phyloP scores from a whole-genome alignment of 2,888 invertebrate genomes.

The Trileptium ribeirensis region DNA sequence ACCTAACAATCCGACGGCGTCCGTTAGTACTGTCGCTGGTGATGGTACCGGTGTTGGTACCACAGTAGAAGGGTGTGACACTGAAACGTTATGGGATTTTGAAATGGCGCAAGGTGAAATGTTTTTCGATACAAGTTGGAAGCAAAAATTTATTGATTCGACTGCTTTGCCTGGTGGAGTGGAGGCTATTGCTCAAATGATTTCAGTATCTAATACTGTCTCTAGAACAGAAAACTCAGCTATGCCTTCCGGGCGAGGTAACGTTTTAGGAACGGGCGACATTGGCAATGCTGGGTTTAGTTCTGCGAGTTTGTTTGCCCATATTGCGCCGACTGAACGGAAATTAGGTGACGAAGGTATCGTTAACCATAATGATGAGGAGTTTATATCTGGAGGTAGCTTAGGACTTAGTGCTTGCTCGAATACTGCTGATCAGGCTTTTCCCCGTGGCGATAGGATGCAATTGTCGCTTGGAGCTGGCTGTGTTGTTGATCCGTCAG shows the following conservation, averaged over 20 bases:
- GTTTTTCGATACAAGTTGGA: not conserved
- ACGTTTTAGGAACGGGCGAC: not conserved
- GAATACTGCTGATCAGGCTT: not conserved
- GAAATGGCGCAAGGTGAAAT: not conserved
- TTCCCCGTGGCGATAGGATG: too few species aligned
- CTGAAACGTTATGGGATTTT: not conserved
- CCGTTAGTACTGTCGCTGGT: not conserved
- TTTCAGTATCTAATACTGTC: too few species aligned
- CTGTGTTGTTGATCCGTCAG: constrained; percentile 11
- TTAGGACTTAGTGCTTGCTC: too few species aligned
- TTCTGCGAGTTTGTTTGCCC: not conserved
- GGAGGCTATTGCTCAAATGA: too few species aligned
- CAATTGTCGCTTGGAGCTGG: constrained; percentile 16
- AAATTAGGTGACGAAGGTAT: too few species aligned
- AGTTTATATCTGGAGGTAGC: constrained; percentile 37
- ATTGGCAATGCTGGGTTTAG: not conserved
- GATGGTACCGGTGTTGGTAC: not conserved
- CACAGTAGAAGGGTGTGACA: not conserved
- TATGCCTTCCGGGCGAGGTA: not conserved
- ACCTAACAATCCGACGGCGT: too few species aligned
- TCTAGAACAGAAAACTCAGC: too few species aligned
- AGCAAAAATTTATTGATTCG: not conserved
- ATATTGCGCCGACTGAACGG: too few species aligned
- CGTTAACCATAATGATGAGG: constrained; percentile 11
- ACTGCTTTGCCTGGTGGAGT: not conserved